Base-by-base conservation (phyloP, 2,888 invertebrate species). In the Diachrysia chrysitis region DNA sequence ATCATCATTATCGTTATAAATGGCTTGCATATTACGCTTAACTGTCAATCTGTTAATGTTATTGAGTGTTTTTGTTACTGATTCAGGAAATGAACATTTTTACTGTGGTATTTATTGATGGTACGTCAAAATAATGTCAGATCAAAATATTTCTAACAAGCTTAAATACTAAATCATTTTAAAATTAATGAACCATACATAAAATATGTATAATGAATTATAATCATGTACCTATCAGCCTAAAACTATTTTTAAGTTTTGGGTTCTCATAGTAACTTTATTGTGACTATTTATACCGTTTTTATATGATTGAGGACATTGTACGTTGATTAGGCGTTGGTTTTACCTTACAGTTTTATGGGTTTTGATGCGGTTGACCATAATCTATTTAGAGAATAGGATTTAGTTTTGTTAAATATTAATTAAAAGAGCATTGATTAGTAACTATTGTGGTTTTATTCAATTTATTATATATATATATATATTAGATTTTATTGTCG, bases 1-100 rank as follows among this genome's bases (percentile, higher is more conserved):
- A 69, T 68, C 61, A 64, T 59, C 59, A 58, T 61, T 71, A 71
- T 71, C 54, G 57, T 67, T 66, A 63, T 71, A 57, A 72, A 72
- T 69, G 21, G 54, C 62, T 66, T 48, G 63, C 46, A 66, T 60
- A 68, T 69, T 58, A 65, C 21, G 58, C 17, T 59, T 80, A 66
- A 67, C 63, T 72, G 42, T 60, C 75, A 70, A 78, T 78, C 81
- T 69, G 10, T 63, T 51, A 59, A 55, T 63, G 59, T 73, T 58
- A 59, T 63, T 66, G 57, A 42, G 37, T 57, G 42, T 60, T 68
- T 80, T 74, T 51, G 61, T 63, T 69, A 66, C 63, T 61, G 64
- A 63, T 74, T 46, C 71, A 68, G 68, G 71, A 69, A 74, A 77
- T 42, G 12, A 56, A 78, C 23, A 17, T 62, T 71, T 71, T 59